Evolutionary conservation across 2,888 invertebrate genomes (phyloP).

Genomic region (Diarsia mendica): DNA sequence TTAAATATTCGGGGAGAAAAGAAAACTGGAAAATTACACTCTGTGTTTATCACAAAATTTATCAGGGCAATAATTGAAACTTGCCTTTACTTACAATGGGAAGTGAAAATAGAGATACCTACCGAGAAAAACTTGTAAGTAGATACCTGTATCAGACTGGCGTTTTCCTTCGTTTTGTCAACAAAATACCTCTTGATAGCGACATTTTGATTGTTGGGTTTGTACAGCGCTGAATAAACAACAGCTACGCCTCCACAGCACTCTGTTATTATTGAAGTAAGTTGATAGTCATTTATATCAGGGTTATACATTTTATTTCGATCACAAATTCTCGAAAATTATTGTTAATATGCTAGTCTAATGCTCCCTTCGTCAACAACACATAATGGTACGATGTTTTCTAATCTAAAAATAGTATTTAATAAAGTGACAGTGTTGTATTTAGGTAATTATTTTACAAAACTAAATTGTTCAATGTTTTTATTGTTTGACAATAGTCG

Average conservation of each 20-base stretch:
- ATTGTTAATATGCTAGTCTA: slow-evolving; percentile 36
- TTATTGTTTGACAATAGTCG: slow-evolving; percentile 62
- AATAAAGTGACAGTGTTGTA: slow-evolving; percentile 38
- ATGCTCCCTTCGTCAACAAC: slow-evolving; percentile 50
- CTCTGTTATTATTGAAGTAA: slow-evolving; percentile 92
- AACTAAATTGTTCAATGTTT: slow-evolving; percentile 63
- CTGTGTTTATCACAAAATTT: not conserved
- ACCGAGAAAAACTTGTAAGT: not conserved
- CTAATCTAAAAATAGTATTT: slow-evolving; percentile 47
- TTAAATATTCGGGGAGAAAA: slow-evolving; percentile 3
- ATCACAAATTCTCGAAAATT: slow-evolving; percentile 44
- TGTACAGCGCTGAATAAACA: slow-evolving; percentile 93
- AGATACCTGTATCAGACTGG: slow-evolving; percentile 89
- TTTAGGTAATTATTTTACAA: slow-evolving; percentile 61
- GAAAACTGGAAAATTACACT: not conserved
- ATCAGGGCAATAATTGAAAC: not conserved
- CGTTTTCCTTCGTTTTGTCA: slow-evolving; percentile 92
- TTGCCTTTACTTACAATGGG: not conserved
- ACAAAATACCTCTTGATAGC: slow-evolving; percentile 94
- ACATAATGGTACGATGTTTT: slow-evolving; percentile 53
- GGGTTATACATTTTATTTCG: slow-evolving; percentile 89
- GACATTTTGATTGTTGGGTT: slow-evolving; percentile 92
- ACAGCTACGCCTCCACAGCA: slow-evolving; percentile 93
- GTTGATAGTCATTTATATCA: slow-evolving; percentile 91
- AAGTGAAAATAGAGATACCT: not conserved